phyloP scores from a whole-genome alignment of 2,113 vertebrate species.

The Pogona vitticeps region DNA sequence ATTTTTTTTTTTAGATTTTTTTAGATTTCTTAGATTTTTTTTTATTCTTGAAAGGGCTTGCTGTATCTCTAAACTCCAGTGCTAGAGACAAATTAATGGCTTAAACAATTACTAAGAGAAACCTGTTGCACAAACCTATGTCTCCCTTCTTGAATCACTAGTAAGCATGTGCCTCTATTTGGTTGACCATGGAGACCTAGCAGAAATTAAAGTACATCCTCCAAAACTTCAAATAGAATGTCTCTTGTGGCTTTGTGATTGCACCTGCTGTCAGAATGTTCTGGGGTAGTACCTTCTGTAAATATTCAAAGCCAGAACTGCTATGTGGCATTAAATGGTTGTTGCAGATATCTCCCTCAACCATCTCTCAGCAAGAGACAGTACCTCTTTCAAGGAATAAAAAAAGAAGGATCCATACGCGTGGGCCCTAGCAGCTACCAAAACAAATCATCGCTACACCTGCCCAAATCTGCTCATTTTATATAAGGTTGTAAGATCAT shows the following conservation, averaged over 20 bases:
- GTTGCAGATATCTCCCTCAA: background rate
- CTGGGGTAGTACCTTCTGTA: background rate
- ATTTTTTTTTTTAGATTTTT: background rate
- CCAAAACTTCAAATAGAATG: too few species aligned
- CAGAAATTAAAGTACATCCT: too few species aligned
- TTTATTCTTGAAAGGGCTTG: too few species aligned
- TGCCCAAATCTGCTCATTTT: background rate
- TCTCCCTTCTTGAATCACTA: too few species aligned
- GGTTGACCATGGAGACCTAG: too few species aligned
- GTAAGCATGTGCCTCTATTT: too few species aligned
- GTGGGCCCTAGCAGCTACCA: background rate
- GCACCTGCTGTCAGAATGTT: background rate
- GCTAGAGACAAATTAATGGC: too few species aligned
- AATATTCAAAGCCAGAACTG: background rate
- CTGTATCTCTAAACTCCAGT: too few species aligned
- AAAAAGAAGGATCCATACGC: background rate
- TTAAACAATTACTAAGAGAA: too few species aligned
- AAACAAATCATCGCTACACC: background rate
- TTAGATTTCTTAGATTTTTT: too few species aligned
- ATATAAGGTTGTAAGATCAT: background rate
- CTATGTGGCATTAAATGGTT: background rate
- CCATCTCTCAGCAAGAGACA: background rate
- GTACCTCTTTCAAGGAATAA: background rate
- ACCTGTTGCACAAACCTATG: too few species aligned
- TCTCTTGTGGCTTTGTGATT: background rate